Conservation (phyloP, 1,140 invertebrate genomes). For the Pissodes strobi region DNA sequence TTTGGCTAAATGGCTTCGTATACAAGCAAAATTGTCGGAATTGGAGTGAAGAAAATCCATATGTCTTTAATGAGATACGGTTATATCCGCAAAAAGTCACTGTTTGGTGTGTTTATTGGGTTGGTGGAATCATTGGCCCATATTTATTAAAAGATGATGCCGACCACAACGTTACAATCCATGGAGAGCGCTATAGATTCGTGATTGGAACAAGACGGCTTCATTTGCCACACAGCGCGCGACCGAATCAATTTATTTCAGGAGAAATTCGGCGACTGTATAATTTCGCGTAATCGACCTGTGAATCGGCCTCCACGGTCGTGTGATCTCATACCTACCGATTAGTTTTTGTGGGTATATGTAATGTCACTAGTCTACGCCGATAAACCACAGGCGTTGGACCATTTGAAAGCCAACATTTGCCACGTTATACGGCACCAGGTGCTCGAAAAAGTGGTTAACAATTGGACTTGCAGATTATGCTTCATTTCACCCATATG, state of each 20-base stretch:
- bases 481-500: neutral
- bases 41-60: slow-evolving; percentile 17
- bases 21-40: slow-evolving; percentile 15
- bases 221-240: slow-evolving; percentile 30
- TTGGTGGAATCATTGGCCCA: slow-evolving; percentile 23
- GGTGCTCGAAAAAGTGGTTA: slow-evolving; percentile 21
- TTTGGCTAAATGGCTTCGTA: slow-evolving; percentile 1
- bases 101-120: slow-evolving; percentile 22
- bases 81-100: slow-evolving; percentile 13
- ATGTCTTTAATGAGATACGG: neutral
- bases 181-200: slow-evolving; percentile 22
- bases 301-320: slow-evolving; percentile 42
- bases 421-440: slow-evolving; percentile 36
- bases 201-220: slow-evolving; percentile 40
- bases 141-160: slow-evolving; percentile 33
- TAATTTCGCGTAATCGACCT: slow-evolving; percentile 2
- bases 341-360: slow-evolving; percentile 50
- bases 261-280: slow-evolving; percentile 13
- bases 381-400: slow-evolving; percentile 37
- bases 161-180: slow-evolving; percentile 26
- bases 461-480: slow-evolving; percentile 5
- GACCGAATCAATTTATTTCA: slow-evolving; percentile 23
- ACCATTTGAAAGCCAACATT: slow-evolving; percentile 42
- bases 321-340: slow-evolving; percentile 36
- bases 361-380: slow-evolving; percentile 14